Evolutionary conservation across 1,140 invertebrate species (phyloP), one percentile per base, ranked within the genome.

Genomic region (Oncopodura yosiiana): DNA sequence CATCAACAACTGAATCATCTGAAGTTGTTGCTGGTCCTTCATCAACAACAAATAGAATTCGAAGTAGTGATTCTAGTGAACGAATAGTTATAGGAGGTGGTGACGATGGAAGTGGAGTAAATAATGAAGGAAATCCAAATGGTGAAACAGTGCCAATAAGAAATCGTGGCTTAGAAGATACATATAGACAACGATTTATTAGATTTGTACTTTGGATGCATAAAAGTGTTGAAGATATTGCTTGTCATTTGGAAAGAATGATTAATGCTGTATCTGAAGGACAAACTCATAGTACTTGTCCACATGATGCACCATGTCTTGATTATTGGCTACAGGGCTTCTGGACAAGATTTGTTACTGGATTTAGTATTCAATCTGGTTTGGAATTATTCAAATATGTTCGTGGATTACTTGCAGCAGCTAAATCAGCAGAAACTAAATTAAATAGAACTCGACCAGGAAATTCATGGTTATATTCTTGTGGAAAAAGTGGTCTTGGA

Each of bases 301-400:
- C 59, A 12, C 62, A 64, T 24, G 58, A 52, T 21, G 37, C 56
- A 18, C 56, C 62, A 36, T 64, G 62, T 43, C 54, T 64, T 41
- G 58, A 64, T 21, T 64, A 64, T 43, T 64, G 62, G 62, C 14
- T 64, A 6, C 30, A 63, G 56, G 62, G 62, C 24, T 64, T 64
- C 38, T 46, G 37, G 42, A 56, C 58, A 50, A 58, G 62, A 34
- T 61, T 64, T 43, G 26, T 30, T 12, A 26, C 56, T 2, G 62
- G 62, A n/a, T 61, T 61, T 42, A 59, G 58, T 19, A 61, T 64
- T 19, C 62, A 61, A 50, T 56, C 30, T 14, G 21, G 9, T 26
- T 23, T 60, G 6, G 44, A 63, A 34, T 19, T 43, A 1, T 19
- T 51, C 9, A 12, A 53, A 6, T 49, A 46, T 21, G 27, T 57